These are phyloP conservation scores for Rosalia funebris DNA, from an alignment of 2,888 invertebrate species.

Conservation along the genomic window DNA sequence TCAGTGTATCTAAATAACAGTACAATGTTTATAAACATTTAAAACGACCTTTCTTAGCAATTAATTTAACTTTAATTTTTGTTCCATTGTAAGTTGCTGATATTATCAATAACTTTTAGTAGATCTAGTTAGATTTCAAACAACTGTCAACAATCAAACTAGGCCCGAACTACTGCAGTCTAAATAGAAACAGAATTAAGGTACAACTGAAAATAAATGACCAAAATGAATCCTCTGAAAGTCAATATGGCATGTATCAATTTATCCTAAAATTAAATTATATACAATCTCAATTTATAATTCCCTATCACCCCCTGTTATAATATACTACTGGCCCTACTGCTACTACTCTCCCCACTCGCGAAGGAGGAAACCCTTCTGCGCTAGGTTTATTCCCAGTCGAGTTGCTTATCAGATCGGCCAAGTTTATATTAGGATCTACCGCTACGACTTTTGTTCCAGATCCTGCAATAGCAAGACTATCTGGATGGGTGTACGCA, in stretches of 20 bases:
- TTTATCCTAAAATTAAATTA: conserved; percentile 8
- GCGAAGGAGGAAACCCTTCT: conserved; percentile 58
- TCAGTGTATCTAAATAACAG: no score
- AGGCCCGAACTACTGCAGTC: no score
- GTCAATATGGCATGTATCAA: conserved; percentile 24
- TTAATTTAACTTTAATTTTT: no score
- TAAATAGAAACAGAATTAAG: no score
- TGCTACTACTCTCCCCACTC: conserved; percentile 77
- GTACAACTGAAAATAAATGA: conserved; percentile 29
- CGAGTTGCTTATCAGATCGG: conserved; percentile 63
- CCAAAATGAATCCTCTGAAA: conserved; percentile 39
- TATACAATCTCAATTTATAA: conserved; percentile 23
- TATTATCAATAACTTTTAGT: no score
- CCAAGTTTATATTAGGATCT: conserved; percentile 71
- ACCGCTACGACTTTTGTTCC: conserved; percentile 77
- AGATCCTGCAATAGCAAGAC: conserved; percentile 80
- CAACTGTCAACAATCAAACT: no score
- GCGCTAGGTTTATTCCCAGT: conserved; percentile 54
- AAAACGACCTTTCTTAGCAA: no score
- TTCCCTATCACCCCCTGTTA: conserved; percentile 55
- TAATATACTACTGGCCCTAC: conserved; percentile 80
- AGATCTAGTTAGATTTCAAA: no score
- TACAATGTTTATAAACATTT: no score
- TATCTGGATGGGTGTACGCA: conserved; percentile 79
- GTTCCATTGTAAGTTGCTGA: no score